phyloP scores from a whole-genome alignment of 1,140 invertebrate genomes.

The Amyelois transitella region DNA sequence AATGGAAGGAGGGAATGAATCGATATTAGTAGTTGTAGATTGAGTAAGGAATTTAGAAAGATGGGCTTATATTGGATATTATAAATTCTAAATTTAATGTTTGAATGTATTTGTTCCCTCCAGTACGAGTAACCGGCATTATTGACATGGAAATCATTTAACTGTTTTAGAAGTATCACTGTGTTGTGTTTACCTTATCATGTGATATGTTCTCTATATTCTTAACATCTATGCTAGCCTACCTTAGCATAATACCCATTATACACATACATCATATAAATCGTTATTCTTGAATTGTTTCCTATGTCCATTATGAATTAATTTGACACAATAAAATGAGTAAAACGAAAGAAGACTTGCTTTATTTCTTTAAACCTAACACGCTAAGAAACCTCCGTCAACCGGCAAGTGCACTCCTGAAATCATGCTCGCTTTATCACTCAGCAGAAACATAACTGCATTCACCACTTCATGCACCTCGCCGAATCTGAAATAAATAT shows the following conservation, averaged over 20 bases:
- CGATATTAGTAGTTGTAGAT: constrained; percentile 37
- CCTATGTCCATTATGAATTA: constrained; percentile 70
- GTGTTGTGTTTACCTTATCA: constrained; percentile 30
- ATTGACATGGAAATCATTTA: constrained; percentile 27
- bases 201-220: constrained; percentile 41
- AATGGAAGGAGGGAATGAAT: constrained; percentile 34
- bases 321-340: constrained; percentile 71
- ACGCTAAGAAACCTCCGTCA: constrained; percentile 84
- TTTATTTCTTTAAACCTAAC: constrained; percentile 33
- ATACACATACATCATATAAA: constrained; percentile 36
- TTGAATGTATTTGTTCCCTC: constrained; percentile 46
- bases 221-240: constrained; percentile 48
- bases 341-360: constrained; percentile 43
- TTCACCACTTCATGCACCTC: constrained; percentile 90
- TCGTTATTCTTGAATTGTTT: constrained; percentile 72
- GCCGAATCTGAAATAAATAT: constrained; percentile 75
- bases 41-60: constrained; percentile 38
- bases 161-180: constrained; percentile 20
- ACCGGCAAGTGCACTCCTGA: constrained; percentile 84
- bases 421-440: constrained; percentile 87
- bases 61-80: constrained; percentile 49
- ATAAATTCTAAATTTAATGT: constrained; percentile 45
- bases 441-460: constrained; percentile 85
- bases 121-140: constrained; percentile 31
- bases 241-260: constrained; percentile 57